Conservation (phyloP, 2,113 vertebrate species). For the Peromyscus polionotus region DNA sequence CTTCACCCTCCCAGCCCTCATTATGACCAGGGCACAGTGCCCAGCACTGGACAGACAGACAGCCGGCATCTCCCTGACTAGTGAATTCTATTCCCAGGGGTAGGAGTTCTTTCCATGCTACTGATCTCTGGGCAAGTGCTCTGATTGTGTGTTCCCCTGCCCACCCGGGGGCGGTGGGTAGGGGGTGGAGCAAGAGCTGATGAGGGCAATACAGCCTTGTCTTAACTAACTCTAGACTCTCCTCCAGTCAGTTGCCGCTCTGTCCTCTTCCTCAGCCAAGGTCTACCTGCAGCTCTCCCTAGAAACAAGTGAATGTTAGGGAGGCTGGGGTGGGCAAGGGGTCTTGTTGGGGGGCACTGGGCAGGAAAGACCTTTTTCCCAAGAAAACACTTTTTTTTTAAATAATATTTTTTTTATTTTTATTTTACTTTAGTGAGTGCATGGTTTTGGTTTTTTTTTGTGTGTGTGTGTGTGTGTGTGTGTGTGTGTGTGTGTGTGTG, state of each 20-base stretch:
- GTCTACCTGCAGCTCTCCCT: neutral
- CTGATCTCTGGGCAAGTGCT: neutral
- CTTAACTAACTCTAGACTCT: neutral
- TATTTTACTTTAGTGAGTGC: neutral
- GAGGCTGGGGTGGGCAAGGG: neutral
- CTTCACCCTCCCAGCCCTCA: neutral
- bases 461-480: too few species aligned
- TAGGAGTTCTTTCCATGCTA: neutral
- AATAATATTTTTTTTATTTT: neutral
- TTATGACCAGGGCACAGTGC: accelerated
- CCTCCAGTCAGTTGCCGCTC: neutral
- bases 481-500: neutral
- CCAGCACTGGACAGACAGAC: neutral
- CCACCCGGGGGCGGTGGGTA: neutral
- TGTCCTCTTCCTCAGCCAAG: neutral
- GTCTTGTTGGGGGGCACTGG: neutral
- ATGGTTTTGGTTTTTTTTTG: too few species aligned
- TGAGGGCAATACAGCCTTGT: neutral
- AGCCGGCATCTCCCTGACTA: neutral
- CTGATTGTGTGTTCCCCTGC: neutral
- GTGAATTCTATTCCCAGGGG: neutral
- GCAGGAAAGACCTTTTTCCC: neutral
- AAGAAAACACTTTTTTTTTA: neutral
- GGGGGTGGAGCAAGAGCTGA: neutral
- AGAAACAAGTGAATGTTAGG: neutral